Base-by-base conservation (phyloP, 2,113 vertebrate genomes). In the Bos javanicus region DNA sequence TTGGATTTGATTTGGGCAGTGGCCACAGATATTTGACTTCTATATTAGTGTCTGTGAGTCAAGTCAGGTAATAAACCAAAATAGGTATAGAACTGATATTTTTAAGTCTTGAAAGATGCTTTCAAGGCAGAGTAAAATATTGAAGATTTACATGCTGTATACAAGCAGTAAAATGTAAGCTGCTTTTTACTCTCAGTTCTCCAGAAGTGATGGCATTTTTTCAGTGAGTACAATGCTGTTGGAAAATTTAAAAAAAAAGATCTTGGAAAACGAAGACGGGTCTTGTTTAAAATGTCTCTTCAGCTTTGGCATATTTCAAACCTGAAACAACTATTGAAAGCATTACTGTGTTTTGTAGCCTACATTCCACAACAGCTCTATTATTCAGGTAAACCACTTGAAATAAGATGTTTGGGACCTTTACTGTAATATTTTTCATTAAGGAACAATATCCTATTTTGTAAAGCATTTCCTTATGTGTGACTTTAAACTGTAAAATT, bases 401-500 rank as follows among this genome's bases (percentile, higher is more conserved):
- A 98, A 98, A 78, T 90, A 92, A 98, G 97, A 95, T 97, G 57
- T 98, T 96, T 93, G 92, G 98, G 82, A 98, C 95, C 90, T 98
- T 64, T 97, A 97, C 98, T 98, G 98, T 98, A 98, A 96, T 97
- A 91, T 74, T 95, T 97, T 97, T 98, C 96, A 93, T 74, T 92
- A 85, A 98, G 98, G 96, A 97, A 95, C 88, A 98, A 96, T 97
- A 98, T 95, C 96, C 91, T 97, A 87, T 96, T 98, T 97, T 99
- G 98, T 98, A 96, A 98, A 98, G 87, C 89, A 97, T 95, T 97
- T 98, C 95, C 89, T 52, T 98, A 76, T 98, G 98, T 99, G 87
- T 98, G 97, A 98, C 97, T 98, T 98, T 97, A 95, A 97, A 98
- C 81, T 98, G 98, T 99, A 98, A 98, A 98, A 97, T 97, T 98